A percentile compares a stretch with the other conserved stretches of the same genome.
These are phyloP conservation scores for Tribolium castaneum DNA, from an alignment of 1,140 invertebrate species.

Conservation along the genomic window DNA sequence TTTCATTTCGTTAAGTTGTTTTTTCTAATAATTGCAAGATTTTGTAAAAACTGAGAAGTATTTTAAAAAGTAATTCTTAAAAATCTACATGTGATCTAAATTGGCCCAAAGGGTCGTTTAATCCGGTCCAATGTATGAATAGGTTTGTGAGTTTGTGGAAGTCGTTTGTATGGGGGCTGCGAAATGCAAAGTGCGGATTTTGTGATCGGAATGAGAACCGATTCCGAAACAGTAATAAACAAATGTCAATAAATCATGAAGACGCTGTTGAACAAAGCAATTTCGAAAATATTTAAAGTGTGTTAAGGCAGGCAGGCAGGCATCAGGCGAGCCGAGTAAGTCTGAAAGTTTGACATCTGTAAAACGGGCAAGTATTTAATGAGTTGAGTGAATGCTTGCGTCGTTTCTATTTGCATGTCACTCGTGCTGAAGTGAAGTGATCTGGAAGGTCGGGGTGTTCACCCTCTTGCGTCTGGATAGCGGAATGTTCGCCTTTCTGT, in stretches of 20 bases:
- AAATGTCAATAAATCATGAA: constrained; percentile 37
- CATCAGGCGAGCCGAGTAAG: neutral
- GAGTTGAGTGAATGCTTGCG: constrained; percentile 57
- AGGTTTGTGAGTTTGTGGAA: too few species aligned
- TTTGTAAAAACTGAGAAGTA: too few species aligned
- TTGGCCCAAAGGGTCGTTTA: too few species aligned
- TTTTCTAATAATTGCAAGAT: too few species aligned
- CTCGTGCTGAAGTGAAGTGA: constrained; percentile 58
- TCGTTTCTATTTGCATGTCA: constrained; percentile 61
- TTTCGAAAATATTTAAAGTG: constrained; percentile 45
- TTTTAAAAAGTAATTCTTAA: too few species aligned
- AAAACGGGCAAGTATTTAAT: constrained; percentile 59
- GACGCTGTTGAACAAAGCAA: constrained; percentile 35
- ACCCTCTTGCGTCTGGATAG: constrained; percentile 46
- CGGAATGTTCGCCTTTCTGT: constrained; percentile 39
- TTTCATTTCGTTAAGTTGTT: too few species aligned
- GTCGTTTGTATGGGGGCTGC: too few species aligned
- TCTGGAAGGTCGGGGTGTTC: constrained; percentile 47
- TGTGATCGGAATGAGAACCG: neutral
- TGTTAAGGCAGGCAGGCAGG: constrained; percentile 25
- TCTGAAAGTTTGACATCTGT: constrained; percentile 51
- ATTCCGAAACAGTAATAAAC: constrained; percentile 15
- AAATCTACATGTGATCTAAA: too few species aligned
- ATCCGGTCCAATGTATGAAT: too few species aligned
- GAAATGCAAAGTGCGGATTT: neutral